These are phyloP conservation scores for Araneus ventricosus DNA, from an alignment of 1,140 invertebrate species.

Conservation along the genomic window DNA sequence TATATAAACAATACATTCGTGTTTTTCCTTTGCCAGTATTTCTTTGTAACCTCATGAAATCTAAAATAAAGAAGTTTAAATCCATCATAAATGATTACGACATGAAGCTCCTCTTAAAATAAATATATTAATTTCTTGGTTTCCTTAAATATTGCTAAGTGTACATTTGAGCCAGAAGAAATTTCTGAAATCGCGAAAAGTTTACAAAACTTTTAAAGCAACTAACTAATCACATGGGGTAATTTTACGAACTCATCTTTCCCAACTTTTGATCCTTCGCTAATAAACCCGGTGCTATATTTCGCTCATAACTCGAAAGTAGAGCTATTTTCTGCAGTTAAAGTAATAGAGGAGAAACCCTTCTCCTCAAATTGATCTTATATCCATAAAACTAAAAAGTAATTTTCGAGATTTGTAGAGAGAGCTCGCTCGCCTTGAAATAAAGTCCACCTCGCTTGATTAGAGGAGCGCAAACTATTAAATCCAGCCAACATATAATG, in stretches of 20 bases:
- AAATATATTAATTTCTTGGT: too few species aligned
- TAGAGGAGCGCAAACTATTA: not conserved
- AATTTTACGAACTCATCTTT: not conserved
- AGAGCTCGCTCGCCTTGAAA: not conserved
- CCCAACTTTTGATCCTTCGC: not conserved
- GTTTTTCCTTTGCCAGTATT: too few species aligned
- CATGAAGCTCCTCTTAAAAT: too few species aligned
- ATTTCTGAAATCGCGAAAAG: too few species aligned
- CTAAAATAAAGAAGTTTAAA: too few species aligned
- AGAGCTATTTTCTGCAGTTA: not conserved
- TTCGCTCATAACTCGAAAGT: not conserved
- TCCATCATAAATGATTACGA: too few species aligned
- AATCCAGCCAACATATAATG: not conserved
- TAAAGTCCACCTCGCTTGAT: not conserved
- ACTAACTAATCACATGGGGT: not conserved
- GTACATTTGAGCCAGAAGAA: too few species aligned
- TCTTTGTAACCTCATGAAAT: too few species aligned
- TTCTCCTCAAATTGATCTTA: not conserved
- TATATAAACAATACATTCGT: too few species aligned
- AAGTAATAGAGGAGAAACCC: not conserved
- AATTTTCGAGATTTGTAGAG: not conserved
- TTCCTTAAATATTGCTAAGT: too few species aligned
- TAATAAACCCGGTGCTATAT: too few species aligned
- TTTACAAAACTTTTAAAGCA: too few species aligned
- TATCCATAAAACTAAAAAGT: constrained; percentile 24